A percentile compares a stretch with the other conserved stretches of the same genome.
Evolutionary conservation across 2,888 invertebrate species (phyloP).

Genomic region (Chloroclystis v-ata): DNA sequence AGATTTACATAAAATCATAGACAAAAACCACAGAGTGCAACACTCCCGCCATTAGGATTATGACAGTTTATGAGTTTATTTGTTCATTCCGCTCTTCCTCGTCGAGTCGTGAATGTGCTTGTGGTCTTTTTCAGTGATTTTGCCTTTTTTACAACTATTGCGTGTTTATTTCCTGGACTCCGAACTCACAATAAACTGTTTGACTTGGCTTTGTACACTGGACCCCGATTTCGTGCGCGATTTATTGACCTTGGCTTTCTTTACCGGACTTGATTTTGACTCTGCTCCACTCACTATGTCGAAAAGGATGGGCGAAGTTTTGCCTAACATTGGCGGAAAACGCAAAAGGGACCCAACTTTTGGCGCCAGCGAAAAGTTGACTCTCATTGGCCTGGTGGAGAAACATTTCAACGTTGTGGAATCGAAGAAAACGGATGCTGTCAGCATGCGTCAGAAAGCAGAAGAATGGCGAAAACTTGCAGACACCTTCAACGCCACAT

Average conservation of each 20-base stretch:
- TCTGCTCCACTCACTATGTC: background rate
- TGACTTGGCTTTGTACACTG: no score
- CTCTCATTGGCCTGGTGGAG: background rate
- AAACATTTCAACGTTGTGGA: background rate
- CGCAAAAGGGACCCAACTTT: background rate
- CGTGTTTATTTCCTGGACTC: no score
- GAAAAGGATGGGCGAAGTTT: background rate
- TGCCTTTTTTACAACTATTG: no score
- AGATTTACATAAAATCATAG: no score
- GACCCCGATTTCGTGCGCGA: background rate
- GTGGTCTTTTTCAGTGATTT: no score
- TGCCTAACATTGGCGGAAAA: slow-evolving; percentile 1
- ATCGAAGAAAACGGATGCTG: background rate
- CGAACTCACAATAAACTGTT: no score
- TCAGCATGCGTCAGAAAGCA: background rate
- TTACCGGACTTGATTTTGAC: background rate
- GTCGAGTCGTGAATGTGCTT: no score
- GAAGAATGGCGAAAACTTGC: background rate
- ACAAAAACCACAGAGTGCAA: no score
- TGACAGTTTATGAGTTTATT: no score
- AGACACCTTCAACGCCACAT: background rate
- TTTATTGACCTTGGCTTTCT: background rate
- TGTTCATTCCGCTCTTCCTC: no score
- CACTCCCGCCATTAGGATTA: no score
- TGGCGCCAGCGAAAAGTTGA: slow-evolving; percentile 10